Conservation (phyloP, 2,888 invertebrate species). For the Lottia gigantea region DNA sequence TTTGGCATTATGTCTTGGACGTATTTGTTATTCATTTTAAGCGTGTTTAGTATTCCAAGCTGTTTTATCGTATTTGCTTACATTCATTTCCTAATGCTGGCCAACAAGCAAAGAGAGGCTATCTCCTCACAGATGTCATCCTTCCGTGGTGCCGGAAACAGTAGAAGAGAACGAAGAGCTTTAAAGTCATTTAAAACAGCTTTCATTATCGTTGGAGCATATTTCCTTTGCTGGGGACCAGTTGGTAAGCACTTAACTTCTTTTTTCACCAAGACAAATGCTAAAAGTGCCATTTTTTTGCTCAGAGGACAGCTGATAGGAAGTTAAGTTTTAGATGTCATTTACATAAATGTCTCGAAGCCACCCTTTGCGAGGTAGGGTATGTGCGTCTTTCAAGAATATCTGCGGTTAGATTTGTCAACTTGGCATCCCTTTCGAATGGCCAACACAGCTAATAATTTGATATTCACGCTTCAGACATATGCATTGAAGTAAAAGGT, state of each 20-base stretch:
- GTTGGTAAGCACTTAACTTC: conserved; percentile 16
- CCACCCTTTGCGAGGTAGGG: too few species aligned
- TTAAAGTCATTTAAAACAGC: conserved; percentile 22
- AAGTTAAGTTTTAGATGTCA: too few species aligned
- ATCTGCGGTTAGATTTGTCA: too few species aligned
- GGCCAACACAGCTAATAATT: too few species aligned
- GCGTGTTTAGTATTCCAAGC: conserved; percentile 17
- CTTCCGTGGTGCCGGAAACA: conserved; percentile 12
- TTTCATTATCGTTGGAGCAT: conserved; percentile 27
- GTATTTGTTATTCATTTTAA: conserved; percentile 15
- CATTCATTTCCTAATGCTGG: conserved; percentile 18
- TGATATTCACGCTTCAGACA: too few species aligned
- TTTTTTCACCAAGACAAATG: too few species aligned
- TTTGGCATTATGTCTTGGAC: conserved; percentile 23
- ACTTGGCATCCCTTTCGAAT: too few species aligned
- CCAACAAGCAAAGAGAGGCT: not conserved
- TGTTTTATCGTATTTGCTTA: conserved; percentile 23
- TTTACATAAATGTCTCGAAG: too few species aligned
- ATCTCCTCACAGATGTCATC: not conserved
- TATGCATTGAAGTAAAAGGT: too few species aligned
- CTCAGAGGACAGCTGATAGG: too few species aligned
- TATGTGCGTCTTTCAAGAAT: too few species aligned
- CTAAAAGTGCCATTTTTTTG: too few species aligned
- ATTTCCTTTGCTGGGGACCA: conserved; percentile 27
- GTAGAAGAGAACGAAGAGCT: conserved; percentile 5